Base-by-base conservation (phyloP, 92 coral and sea anemone species). In the Palythoa grandis region DNA sequence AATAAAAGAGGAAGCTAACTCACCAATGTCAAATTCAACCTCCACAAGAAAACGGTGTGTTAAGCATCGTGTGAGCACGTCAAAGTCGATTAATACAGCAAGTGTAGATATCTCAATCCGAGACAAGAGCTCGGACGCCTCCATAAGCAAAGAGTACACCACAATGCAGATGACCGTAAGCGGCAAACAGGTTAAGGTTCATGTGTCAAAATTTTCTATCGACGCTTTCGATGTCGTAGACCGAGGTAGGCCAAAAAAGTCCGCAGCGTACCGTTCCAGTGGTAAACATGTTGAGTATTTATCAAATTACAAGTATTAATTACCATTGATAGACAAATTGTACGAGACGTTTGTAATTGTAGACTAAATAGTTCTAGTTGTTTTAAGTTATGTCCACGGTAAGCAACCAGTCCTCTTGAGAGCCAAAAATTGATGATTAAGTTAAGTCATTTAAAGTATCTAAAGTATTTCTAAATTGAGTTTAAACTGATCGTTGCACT, bases 141-240 rank as follows among this genome's bases (percentile, higher is more conserved):
- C 19, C 13, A 69, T 90, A 20, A 92, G 86, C 50, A 91, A 92
- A 78, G 92, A 92, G 17, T 92, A 83, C 70, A 73, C 91, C 3
- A 94, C 98, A 1, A 90, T 94, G 98, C 98, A 94, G 57, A 94
- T 94, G 95, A 94, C 98, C 3, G 88, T 94, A 10, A 91, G 98
- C 2, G 92, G 92, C 50, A 91, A 91, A 52, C 98, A 92, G 56
- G 92, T 94, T 35, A 75, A 84, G 53, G 85, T 94, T 24, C 86
- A 89, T 70, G 91, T 94, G 17, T 88, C 98, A 0, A 94, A 94
- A 79, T 94, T 94, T 74, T 88, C 95, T 2, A 88, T 83, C 19
- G 86, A 80, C 19, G 87, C 76, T n/a, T 74, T 90, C 15, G 92
- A 92, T 84, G 87, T 85, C 9, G 83, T 86, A 43, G 90, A 74